Percentiles rank a stretch among this genome's conserved stretches.
Conservation (phyloP, 2,888 invertebrate species). For the Lagria hirta region DNA sequence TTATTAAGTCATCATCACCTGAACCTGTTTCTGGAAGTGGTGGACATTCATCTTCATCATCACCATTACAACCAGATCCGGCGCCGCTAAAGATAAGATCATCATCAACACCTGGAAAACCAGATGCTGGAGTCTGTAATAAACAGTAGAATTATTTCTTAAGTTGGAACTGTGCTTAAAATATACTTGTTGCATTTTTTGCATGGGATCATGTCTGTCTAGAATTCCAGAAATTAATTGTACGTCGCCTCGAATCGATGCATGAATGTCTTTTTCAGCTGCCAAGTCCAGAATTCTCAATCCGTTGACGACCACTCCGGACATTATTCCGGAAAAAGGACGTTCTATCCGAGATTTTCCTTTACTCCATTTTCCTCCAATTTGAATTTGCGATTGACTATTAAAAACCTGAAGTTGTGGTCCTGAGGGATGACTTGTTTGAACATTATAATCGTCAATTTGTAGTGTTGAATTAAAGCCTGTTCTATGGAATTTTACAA, state of each 20-base stretch:
- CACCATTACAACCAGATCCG: conserved; percentile 86
- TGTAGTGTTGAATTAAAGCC: conserved; percentile 90
- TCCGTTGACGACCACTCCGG: conserved; percentile 88
- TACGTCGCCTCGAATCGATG: conserved; percentile 80
- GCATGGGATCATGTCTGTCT: conserved; percentile 72
- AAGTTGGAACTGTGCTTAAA: no score
- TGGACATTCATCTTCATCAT: conserved; percentile 90
- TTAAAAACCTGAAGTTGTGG: conserved; percentile 74
- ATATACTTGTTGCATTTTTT: conserved; percentile 87
- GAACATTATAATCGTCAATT: conserved; percentile 87
- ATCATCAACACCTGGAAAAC: conserved; percentile 76
- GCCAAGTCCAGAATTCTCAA: conserved; percentile 82
- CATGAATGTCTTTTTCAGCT: conserved; percentile 77
- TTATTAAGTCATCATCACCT: conserved; percentile 89
- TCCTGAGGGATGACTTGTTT: conserved; percentile 80
- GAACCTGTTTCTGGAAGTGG: conserved; percentile 76
- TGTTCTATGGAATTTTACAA: conserved; percentile 83
- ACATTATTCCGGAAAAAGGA: conserved; percentile 84
- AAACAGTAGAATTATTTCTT: no score
- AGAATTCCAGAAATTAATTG: conserved; percentile 73
- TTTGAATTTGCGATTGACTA: conserved; percentile 83
- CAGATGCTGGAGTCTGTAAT: conserved; percentile 80
- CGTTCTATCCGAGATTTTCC: conserved; percentile 71
- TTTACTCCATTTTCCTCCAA: conserved; percentile 80
- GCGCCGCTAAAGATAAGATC: conserved; percentile 91